Evolutionary conservation across 2,113 vertebrate genomes (phyloP), one percentile per base, ranked within the genome.

Genomic region (Circaetus gallicus): DNA sequence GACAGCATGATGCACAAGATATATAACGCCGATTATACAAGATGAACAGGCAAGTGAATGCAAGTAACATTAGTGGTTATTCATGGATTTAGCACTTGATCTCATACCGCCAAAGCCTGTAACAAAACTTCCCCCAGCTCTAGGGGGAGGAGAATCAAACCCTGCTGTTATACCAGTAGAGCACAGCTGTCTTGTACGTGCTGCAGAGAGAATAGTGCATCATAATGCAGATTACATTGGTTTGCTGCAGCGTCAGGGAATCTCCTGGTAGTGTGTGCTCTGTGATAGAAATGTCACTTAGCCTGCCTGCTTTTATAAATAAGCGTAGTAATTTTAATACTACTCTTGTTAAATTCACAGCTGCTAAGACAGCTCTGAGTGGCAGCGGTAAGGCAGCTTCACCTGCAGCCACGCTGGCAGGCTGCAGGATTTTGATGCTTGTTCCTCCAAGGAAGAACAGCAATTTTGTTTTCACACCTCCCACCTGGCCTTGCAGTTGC

Each of bases 401-500:
- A 76, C 34, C 59, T 73, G 71, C 82, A 90, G 42, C 62, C 15
- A 13, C 10, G 18, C 22, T 62, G 58, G 17, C 47, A 79, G 53
- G 52, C 62, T 85, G 42, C 65, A 69, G 81, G 66, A 53, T 70
- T 92, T 79, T 79, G 49, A 32, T 72, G 66, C 56, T 56, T 84
- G 8, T 43, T 80, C 45, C 29, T 90, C 19, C 22, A 32, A 76
- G 79, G 72, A 50, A 67, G 53, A 73, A n/a, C 16, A 45, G 32
- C 42, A 77, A 3, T 92, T 89, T 86, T 77, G 29, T 87, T 77
- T 40, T 86, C 96, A 97, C 32, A 97, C 97, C 92, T 97, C 94
- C 94, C 91, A 94, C 97, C 97, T 98, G 94, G 97, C 50, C 38
- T 89, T 85, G 65, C 29, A 18, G 63, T 74, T 89, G 50, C 12